Base-by-base conservation (phyloP, 2,888 invertebrate species). In the Diogma glabrata region DNA sequence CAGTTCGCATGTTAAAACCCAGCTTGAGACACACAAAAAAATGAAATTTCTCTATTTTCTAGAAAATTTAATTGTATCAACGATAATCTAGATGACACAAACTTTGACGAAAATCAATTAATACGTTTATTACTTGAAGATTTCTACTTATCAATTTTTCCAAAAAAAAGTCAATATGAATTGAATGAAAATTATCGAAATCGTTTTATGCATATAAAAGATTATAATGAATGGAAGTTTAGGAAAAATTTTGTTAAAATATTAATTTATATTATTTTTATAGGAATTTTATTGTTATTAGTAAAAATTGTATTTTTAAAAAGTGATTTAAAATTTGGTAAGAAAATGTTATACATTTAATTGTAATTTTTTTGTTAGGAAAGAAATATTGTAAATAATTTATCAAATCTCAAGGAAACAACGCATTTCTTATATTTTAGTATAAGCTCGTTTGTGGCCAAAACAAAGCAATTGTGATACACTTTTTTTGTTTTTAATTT, bases 1-100 rank as follows among this genome's bases (percentile, higher is more conserved):
- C n/a, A n/a, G n/a, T n/a, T n/a, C n/a, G n/a, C n/a, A n/a, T n/a
- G n/a, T n/a, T n/a, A n/a, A n/a, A n/a, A n/a, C n/a, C n/a, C n/a
- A n/a, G n/a, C n/a, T n/a, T n/a, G n/a, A n/a, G n/a, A n/a, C n/a
- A n/a, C n/a, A n/a, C n/a, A n/a, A n/a, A n/a, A n/a, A 33, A 33
- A 7, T 33, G 14, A 10, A 33, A 28, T 6, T 50, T 28, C 23
- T 40, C 17, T 12, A 16, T 45, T 23, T 45, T 45, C 1, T 16
- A 84, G 85, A 59, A 88, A 87, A 69, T 88, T 88, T 60, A 77
- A 87, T 43, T 88, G 87, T 63, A 72, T 88, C 47, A 88, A 88
- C 65, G 87, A 87, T 60, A 84, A 88, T 62, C 72, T 87, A 64
- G 82, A 83, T 59, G 75, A 80, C 10, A 64, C 65, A 8, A 77